A percentile compares a stretch with the other conserved stretches of the same genome.
These are phyloP conservation scores for Toxotes chatareus DNA, from an alignment of 2,113 vertebrate genomes.

Conservation along the genomic window DNA sequence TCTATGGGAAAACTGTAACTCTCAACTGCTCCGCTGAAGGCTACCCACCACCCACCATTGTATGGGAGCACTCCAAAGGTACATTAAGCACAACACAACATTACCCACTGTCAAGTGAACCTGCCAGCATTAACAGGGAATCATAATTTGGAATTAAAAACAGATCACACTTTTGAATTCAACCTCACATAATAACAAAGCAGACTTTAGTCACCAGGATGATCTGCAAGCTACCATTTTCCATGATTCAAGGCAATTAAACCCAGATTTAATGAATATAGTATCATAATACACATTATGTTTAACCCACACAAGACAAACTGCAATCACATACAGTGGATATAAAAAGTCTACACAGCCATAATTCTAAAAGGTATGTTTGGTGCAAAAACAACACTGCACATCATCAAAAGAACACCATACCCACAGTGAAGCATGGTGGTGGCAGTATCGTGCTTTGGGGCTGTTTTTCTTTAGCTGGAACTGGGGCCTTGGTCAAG, in stretches of 20 bases:
- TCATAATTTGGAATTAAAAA: slow-evolving; percentile 6
- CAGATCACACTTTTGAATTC: not conserved
- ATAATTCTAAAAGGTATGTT: too few relatives aligned
- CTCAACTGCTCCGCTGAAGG: slow-evolving; percentile 98
- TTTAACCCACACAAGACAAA: not conserved
- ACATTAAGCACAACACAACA: slow-evolving; percentile 1
- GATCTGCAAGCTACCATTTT: not conserved
- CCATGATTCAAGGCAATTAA: slow-evolving; percentile 1
- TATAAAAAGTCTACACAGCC: too few relatives aligned
- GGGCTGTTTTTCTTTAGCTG: too few relatives aligned
- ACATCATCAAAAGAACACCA: too few relatives aligned
- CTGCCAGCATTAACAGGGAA: not conserved
- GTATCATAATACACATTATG: not conserved
- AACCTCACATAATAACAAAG: not conserved
- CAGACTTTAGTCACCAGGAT: not conserved
- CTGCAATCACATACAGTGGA: not conserved
- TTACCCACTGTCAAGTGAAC: not conserved
- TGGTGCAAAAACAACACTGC: too few relatives aligned
- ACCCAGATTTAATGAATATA: not conserved
- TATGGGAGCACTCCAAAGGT: slow-evolving; percentile 99
- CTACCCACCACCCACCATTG: slow-evolving; percentile 96
- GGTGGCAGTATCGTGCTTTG: too few relatives aligned
- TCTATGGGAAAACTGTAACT: slow-evolving; percentile 97
- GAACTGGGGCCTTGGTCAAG: too few relatives aligned
- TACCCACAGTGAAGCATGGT: too few relatives aligned